These are phyloP conservation scores for Medauroidea extradentata DNA, from an alignment of 1,140 invertebrate genomes.

Conservation along the genomic window DNA sequence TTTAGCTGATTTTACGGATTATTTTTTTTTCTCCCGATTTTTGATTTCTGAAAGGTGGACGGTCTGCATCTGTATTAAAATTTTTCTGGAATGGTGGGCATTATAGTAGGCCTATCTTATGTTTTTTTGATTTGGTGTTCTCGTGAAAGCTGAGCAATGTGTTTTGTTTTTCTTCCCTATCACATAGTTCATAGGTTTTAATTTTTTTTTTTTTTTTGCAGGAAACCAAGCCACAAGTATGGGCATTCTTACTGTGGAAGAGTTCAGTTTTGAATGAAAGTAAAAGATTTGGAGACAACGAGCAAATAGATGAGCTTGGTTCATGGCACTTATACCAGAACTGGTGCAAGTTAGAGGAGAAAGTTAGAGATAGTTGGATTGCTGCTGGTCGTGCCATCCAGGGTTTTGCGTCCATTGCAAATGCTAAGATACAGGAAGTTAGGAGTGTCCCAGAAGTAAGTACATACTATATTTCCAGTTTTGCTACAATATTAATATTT, in stretches of 20 bases:
- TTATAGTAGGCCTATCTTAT: too few species aligned
- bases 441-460: conserved; percentile 3
- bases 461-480: neutral
- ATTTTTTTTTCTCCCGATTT: too few species aligned
- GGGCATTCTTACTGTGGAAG: conserved; percentile 80
- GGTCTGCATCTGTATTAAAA: too few species aligned
- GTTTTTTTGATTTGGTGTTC: neutral
- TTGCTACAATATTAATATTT: too few species aligned
- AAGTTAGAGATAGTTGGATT: conserved; percentile 67
- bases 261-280: conserved; percentile 56
- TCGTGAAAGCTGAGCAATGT: neutral
- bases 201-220: too few species aligned
- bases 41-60: too few species aligned
- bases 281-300: conserved; percentile 46
- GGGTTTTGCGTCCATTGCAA: conserved; percentile 5
- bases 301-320: conserved; percentile 41
- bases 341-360: conserved; percentile 72
- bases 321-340: conserved; percentile 76
- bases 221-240: conserved; percentile 75
- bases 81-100: too few species aligned
- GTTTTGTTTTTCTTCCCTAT: conserved; percentile 25
- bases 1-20: too few species aligned
- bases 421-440: conserved; percentile 8
- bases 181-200: too few species aligned
- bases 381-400: conserved; percentile 67